Conservation (phyloP, 2,113 vertebrate species). For the Sakesphorus luctuosus region DNA sequence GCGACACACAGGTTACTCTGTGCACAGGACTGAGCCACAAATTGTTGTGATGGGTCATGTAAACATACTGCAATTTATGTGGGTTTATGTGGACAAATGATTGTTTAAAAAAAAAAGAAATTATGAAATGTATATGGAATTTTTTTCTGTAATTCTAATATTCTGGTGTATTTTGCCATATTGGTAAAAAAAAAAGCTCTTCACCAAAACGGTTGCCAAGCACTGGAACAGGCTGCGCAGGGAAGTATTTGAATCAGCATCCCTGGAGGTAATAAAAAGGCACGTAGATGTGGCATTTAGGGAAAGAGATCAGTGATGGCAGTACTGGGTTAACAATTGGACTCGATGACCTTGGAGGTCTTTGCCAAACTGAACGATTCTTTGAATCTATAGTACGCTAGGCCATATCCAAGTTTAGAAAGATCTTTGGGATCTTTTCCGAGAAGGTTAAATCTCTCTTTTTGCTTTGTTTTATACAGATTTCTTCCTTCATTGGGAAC, state of each 20-base stretch:
- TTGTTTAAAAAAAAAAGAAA: background rate
- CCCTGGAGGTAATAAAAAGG: background rate
- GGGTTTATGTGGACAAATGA: background rate
- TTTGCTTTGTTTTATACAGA: background rate
- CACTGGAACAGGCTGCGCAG: background rate
- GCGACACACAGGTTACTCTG: background rate
- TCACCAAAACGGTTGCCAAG: background rate
- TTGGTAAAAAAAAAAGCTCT: background rate
- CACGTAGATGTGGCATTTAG: background rate
- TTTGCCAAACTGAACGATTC: background rate
- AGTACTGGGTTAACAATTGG: background rate
- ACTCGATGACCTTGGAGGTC: fast-evolving
- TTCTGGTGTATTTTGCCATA: background rate
- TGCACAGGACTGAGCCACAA: background rate
- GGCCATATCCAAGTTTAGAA: background rate
- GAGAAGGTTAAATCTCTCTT: background rate
- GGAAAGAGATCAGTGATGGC: background rate
- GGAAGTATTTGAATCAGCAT: background rate
- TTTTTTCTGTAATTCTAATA: background rate
- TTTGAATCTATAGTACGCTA: background rate
- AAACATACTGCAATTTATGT: background rate
- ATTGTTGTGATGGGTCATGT: background rate
- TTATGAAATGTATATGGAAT: background rate
- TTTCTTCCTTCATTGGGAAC: background rate
- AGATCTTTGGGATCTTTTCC: background rate